Evolutionary conservation across 2,888 invertebrate genomes (phyloP), one percentile per base, ranked within the genome.

Genomic region (Caenorhabditis sinica): DNA sequence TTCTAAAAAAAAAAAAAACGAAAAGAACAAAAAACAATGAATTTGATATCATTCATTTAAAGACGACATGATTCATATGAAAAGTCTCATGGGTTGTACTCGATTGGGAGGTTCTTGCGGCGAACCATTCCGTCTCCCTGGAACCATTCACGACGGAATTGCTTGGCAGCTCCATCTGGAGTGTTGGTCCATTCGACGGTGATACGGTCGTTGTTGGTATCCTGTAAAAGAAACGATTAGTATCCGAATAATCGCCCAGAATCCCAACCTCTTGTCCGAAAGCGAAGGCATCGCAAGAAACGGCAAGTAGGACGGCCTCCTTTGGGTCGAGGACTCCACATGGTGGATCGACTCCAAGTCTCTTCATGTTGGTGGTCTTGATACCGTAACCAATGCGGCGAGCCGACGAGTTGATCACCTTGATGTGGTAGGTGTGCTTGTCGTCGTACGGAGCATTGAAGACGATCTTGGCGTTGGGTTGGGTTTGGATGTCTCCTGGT

Each of bases 381-480:
- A 90, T 86, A 60, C 90, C 90, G 85, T 87, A 91, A 45, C 90
- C 90, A 86, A 90, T 91, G 61, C 90, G 89, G 23, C 81, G 81
- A 28, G 81, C 81, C 23, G 81, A 89, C 68, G 86, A 72, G 80
- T 87, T 61, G 89, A 89, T 75, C 77, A 89, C 81, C 72, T 87
- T 68, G 86, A 87, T 75, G 85, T 88, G 85, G 86, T 89, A 73
- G 69, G 89, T 89, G 89, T 90, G 89, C 86, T 90, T 90, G 87
- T 90, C 88, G 82, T 90, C 89, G 85, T 90, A 90, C 74, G 90
- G 90, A 17, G 90, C 89, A 80, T 90, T 90, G 88, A 90, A 90
- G 81, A 90, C 90, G 85, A 90, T 87, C 88, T 89, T 89, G 75
- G 87, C 74, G 83, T 79, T 85, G 43, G 88, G 89, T 75, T 87